phyloP scores from a whole-genome alignment of 2,113 vertebrate genomes.

The Cercopithecus mona region DNA sequence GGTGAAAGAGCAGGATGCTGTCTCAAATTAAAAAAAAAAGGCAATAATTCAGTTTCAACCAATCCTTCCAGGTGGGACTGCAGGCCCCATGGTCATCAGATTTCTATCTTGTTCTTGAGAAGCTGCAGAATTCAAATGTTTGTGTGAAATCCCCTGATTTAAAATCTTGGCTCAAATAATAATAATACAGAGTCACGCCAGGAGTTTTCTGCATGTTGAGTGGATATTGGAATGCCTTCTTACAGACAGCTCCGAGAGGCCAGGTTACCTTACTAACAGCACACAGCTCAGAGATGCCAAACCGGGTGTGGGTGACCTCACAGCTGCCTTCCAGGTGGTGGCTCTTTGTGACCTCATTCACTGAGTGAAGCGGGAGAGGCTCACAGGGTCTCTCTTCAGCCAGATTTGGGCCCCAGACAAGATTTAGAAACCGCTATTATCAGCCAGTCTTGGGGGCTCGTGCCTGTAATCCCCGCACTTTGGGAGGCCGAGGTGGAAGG shows the following conservation, averaged over 20 bases:
- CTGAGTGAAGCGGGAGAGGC: neutral
- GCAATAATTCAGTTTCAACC: neutral
- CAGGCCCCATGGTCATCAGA: neutral
- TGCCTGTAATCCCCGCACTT: neutral
- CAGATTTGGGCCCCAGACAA: neutral
- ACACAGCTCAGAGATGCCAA: neutral
- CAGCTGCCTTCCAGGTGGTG: neutral
- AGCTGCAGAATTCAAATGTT: neutral
- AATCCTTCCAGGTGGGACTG: neutral
- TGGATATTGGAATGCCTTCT: neutral
- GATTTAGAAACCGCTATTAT: neutral
- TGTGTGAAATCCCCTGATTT: neutral
- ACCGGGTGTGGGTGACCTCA: neutral
- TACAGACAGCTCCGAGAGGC: neutral
- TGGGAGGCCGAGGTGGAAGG: neutral
- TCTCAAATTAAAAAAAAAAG: neutral
- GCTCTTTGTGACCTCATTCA: neutral
- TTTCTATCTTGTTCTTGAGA: neutral
- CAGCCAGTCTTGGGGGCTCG: too few species aligned
- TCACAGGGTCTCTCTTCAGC: neutral
- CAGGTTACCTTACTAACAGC: neutral
- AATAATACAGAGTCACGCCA: neutral
- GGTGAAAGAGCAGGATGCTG: too few species aligned
- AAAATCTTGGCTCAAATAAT: neutral
- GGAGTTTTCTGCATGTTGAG: neutral